Evolutionary conservation across 2,888 invertebrate genomes (phyloP).

Genomic region (Acanthococcus lagerstroemiae): DNA sequence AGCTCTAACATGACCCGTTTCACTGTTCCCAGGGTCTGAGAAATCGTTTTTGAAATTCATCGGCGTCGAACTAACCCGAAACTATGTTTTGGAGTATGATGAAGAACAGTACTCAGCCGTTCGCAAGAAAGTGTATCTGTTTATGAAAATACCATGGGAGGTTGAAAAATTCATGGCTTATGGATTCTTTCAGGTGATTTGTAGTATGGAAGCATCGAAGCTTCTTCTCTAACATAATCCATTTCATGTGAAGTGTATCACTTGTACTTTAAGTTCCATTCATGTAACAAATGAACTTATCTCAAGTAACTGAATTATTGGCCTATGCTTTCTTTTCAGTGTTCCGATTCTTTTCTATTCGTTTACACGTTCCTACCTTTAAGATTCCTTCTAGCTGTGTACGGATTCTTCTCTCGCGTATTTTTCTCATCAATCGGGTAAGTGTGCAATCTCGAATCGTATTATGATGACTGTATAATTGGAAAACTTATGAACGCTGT

Average conservation of each 20-base stretch:
- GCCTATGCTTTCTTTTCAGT: conserved; percentile 45
- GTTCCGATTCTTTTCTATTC: conserved; percentile 93
- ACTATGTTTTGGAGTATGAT: conserved; percentile 88
- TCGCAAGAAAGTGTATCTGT: conserved; percentile 90
- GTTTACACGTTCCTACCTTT: conserved; percentile 95
- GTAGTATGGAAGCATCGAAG: no score
- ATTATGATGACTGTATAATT: not conserved
- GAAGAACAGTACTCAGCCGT: conserved; percentile 89
- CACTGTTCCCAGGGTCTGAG: no score
- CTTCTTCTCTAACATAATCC: no score
- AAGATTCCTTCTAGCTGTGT: conserved; percentile 75
- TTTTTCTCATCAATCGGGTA: conserved; percentile 64
- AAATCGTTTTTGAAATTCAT: conserved; percentile 53
- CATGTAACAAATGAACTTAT: no score
- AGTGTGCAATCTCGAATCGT: conserved; percentile 38
- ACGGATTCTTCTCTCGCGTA: conserved; percentile 65
- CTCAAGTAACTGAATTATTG: no score
- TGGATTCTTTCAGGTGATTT: conserved; percentile 75
- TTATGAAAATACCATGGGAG: conserved; percentile 88
- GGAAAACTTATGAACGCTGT: not conserved
- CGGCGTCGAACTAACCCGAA: conserved; percentile 77
- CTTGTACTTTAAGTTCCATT: no score
- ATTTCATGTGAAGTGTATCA: no score
- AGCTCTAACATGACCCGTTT: no score
- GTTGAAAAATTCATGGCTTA: conserved; percentile 86